Base-by-base conservation (phyloP, 2,888 invertebrate species). In the Polia nebulosa region DNA sequence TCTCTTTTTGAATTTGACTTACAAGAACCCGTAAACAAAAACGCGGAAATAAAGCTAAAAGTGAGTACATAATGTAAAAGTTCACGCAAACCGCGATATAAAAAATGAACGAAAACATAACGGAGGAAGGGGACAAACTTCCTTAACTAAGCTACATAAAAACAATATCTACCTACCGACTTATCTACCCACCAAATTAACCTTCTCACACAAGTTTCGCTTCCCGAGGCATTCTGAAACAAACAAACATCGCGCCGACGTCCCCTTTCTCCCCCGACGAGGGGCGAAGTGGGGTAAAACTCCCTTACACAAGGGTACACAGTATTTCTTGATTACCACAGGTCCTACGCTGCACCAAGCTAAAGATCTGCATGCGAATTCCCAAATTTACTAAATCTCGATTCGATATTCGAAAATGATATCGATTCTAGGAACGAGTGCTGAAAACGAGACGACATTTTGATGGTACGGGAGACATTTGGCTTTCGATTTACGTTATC, bases 331-430 rank as follows among this genome's bases (percentile, higher is more conserved):
- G 83, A 89, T 88, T 88, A 89, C 84, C 72, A 73, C 85, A 85
- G 84, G 85, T 86, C 86, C 84, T 85, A 87, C 85, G 88, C 82
- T 92, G 90, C 90, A 89, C 87, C 87, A 76, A 80, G 87, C 89
- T 81, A 82, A 85, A 87, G 87, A 91, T 91, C 91, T 90, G 94
- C 94, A 94, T 94, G 90, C 92, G 90, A 95, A 95, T 94, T 84
- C 73, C 88, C 91, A 84, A 90, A 93, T 94, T 94, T 93, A 86
- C 88, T 76, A 90, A 90, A 92, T 90, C 90, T 86, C 90, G 85
- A 87, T 89, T 88, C 78, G 87, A 90, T 90, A 88, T 90, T 90
- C 82, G 86, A 88, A 89, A 92, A 90, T 85, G 87, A 86, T 87
- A 86, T 88, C 79, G 90, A 87, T 86, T 89, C 88, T 86, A 85